Percentiles rank a stretch among this genome's conserved stretches.
Conservation (phyloP, 2,888 invertebrate species). For the Endotricha flammealis region DNA sequence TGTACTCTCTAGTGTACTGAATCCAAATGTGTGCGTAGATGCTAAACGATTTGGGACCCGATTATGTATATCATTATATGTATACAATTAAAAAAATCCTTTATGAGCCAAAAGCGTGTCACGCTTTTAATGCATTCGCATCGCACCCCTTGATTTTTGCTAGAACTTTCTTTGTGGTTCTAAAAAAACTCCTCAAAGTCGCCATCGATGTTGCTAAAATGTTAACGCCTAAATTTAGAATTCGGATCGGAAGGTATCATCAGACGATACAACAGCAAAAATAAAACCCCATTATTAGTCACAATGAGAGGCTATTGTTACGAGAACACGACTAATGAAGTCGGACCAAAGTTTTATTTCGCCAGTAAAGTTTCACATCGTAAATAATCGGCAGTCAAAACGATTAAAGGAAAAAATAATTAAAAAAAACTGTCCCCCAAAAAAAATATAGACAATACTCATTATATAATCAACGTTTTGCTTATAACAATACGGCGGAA, state of each 20-base stretch:
- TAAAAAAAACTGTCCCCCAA: slow-evolving; percentile 49
- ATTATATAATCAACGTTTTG: slow-evolving; percentile 9
- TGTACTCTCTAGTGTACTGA: too few relatives aligned
- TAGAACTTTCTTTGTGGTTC: too few relatives aligned
- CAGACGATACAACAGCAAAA: slow-evolving; percentile 37
- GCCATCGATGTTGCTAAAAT: too few relatives aligned
- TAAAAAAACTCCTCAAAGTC: too few relatives aligned
- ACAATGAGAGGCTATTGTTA: slow-evolving; percentile 46
- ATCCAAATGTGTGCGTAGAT: too few relatives aligned
- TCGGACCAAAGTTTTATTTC: slow-evolving; percentile 62
- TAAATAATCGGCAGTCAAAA: slow-evolving; percentile 75
- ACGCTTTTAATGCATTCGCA: too few relatives aligned
- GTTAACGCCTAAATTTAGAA: too few relatives aligned
- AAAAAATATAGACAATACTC: slow-evolving; percentile 29
- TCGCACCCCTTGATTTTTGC: too few relatives aligned
- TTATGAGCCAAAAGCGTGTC: too few relatives aligned
- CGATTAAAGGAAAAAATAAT: slow-evolving; percentile 44
- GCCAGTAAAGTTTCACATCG: slow-evolving; percentile 68
- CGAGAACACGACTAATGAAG: slow-evolving; percentile 70
- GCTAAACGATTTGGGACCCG: too few relatives aligned
- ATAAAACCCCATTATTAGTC: slow-evolving; percentile 45
- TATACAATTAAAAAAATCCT: too few relatives aligned
- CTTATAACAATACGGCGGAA: slow-evolving; percentile 20
- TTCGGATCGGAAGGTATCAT: slow-evolving; percentile 63
- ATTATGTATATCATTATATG: too few relatives aligned